Evolutionary conservation across 2,888 invertebrate genomes (phyloP), one percentile per base, ranked within the genome.

Genomic region (Drosophila fulvimacula): DNA sequence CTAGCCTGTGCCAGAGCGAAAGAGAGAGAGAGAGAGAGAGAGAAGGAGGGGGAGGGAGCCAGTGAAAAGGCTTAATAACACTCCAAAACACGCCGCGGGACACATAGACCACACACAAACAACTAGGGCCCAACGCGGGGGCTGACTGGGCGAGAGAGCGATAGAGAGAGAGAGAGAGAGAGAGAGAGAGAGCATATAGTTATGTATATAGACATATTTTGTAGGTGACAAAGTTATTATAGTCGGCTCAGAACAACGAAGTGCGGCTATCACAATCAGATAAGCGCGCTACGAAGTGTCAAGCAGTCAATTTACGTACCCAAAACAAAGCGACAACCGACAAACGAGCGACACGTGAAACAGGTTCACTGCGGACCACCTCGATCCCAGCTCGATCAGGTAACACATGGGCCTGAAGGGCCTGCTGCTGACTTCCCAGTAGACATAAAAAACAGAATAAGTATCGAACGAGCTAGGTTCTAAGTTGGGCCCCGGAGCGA

Each of bases 201-300:
- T 38, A 53, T 53, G 11, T 69, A 87, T 81, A 87, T 61, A 73
- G 66, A 76, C 76, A 90, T 85, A 89, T 90, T 82, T 89, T 89
- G 81, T 88, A 91, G 91, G 90, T 90, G 90, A 90, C 90, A 90
- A 90, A 90, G 81, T 91, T 90, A 91, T 90, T 89, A 89, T 79
- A 60, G 82, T 48, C 68, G 66, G 72, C 56, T 36, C 24, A 27
- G 68, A 71, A 74, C 69, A 74, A 78, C 68, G 74, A 79, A 69
- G 76, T 86, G 88, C 88, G 76, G 63, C 82, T 79, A 89, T 90
- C 88, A 81, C 68, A 67, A 90, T 89, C 88, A 82, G 89, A 88
- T 82, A 89, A 82, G 79, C 69, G 51, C 69, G 53, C 69, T 73
- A 58, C 76, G 66, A 85, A 81, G 84, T 86, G 88, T 80, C 87